Base-by-base conservation (phyloP, 2,113 vertebrate genomes). In the Australoheros scitulus region DNA sequence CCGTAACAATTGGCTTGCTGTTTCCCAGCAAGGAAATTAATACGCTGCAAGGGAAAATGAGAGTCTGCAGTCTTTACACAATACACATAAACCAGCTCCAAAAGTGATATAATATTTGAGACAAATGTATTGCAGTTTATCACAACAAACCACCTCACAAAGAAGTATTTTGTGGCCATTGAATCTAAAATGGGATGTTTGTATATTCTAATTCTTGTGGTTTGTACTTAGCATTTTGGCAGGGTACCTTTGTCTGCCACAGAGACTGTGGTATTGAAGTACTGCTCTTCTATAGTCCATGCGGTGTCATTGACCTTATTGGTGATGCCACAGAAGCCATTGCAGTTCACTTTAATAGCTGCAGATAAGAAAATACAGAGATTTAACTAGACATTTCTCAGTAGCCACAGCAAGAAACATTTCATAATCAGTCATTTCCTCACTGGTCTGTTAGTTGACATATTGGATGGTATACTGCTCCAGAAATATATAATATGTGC, bases 341-440 rank as follows among this genome's bases (percentile, higher is more conserved):
- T 77, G 68, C 97, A 99, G 94, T 96, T 98, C 93, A 98, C 97
- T 81, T 97, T 98, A 92, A 99, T 96, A 22, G 96, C 98, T 99
- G 94, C 38, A 85, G 80, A 82, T 14, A 15, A 78, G 83, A 1
- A 83, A 4, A 83, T 0, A 81, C 1, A 38, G 6, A 34, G 10
- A 1, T 61, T 87, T 17, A 57, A 17, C 2, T 24, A 43, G 2
- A 32, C 1, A 52, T 55, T 74, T 36, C 0, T 5, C 38, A 61
- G 15, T 50, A 11, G 65, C 43, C 10, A 2, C 24, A 50, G 65
- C 24, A 70, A 24, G 17, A 70, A 70, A 68, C 22, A 0, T 68
- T 47, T 68, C 0, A 0, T 68, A 17, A 20, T 70, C 9, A 70
- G 65, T 64, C 34, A 41, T 38, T 64, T 64, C 11, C 11, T 64